These are phyloP conservation scores for Eupithecia exiguata DNA, from an alignment of 2,888 invertebrate species.

Conservation along the genomic window DNA sequence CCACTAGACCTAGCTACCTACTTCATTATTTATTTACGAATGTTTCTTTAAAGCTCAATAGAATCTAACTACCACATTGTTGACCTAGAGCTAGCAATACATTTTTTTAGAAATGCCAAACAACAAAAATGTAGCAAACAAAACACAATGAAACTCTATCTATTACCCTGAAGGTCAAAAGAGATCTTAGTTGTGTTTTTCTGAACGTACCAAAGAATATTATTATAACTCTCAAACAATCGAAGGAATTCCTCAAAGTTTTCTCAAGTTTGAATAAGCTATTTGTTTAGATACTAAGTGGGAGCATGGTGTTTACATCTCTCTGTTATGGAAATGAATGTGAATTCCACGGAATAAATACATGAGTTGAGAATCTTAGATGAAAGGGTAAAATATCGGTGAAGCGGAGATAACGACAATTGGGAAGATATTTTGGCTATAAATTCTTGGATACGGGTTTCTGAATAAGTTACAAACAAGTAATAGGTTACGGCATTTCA, in stretches of 20 bases:
- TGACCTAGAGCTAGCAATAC: neutral
- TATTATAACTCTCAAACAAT: neutral
- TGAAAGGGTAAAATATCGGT: constrained; percentile 5
- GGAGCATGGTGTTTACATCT: neutral
- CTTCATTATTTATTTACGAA: neutral
- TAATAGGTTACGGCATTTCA: neutral
- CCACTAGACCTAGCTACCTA: neutral
- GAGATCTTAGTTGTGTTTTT: neutral
- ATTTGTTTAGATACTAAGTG: constrained; percentile 15
- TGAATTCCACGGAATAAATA: constrained; percentile 25
- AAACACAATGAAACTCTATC: neutral
- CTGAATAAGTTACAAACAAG: neutral
- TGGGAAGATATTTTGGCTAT: neutral
- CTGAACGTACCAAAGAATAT: neutral
- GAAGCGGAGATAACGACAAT: neutral
- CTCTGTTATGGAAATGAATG: constrained; percentile 23
- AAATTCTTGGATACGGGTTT: neutral
- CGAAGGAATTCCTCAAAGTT: constrained; percentile 13
- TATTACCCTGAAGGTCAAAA: constrained; percentile 4
- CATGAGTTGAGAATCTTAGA: constrained; percentile 18
- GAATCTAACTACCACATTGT: neutral
- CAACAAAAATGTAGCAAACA: neutral
- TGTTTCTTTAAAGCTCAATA: neutral
- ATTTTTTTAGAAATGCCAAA: neutral
- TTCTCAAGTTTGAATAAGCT: constrained; percentile 13